Evolutionary conservation across 2,888 invertebrate species (phyloP).

Genomic region (Cataglyphis rosenhaueri): DNA sequence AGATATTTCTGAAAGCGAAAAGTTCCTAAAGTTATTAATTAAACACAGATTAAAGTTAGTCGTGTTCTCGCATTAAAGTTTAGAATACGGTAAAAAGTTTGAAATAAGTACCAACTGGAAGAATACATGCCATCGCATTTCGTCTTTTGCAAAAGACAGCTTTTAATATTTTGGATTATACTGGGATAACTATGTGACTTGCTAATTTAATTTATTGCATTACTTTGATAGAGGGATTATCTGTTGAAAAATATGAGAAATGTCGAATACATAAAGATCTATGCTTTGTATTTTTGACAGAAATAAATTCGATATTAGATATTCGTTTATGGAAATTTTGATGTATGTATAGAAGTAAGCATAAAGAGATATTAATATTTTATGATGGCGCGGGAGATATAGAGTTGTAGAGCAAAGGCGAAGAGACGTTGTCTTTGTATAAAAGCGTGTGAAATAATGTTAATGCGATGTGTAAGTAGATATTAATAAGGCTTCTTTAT

Average conservation of each 20-base stretch:
- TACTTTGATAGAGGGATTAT: slow-evolving; percentile 38
- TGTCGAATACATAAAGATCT: slow-evolving; percentile 1
- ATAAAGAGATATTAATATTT: slow-evolving; percentile 29
- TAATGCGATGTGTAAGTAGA: not conserved
- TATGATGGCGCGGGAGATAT: not conserved
- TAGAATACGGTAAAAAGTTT: slow-evolving; percentile 16
- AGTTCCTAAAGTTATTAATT: slow-evolving; percentile 28
- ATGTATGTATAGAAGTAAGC: not conserved
- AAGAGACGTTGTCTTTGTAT: slow-evolving; percentile 7
- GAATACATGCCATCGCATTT: slow-evolving; percentile 7
- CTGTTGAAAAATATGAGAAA: slow-evolving; percentile 28
- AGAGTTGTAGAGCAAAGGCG: not conserved
- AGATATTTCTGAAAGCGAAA: not conserved
- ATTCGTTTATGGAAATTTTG: slow-evolving; percentile 40
- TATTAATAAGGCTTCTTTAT: not conserved
- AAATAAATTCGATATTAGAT: slow-evolving; percentile 29
- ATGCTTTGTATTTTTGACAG: slow-evolving; percentile 1
- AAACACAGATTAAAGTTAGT: slow-evolving; percentile 13
- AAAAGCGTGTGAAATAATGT: slow-evolving; percentile 4
- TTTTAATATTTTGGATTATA: slow-evolving; percentile 27
- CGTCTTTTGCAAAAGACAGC: slow-evolving; percentile 13
- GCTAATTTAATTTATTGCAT: slow-evolving; percentile 34
- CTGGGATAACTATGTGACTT: slow-evolving; percentile 29
- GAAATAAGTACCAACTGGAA: slow-evolving; percentile 4
- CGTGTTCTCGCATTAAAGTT: slow-evolving; percentile 2